Percentiles rank a stretch among this genome's conserved stretches.
phyloP scores from a whole-genome alignment of 2,888 invertebrate species.

The Operophtera brumata region DNA sequence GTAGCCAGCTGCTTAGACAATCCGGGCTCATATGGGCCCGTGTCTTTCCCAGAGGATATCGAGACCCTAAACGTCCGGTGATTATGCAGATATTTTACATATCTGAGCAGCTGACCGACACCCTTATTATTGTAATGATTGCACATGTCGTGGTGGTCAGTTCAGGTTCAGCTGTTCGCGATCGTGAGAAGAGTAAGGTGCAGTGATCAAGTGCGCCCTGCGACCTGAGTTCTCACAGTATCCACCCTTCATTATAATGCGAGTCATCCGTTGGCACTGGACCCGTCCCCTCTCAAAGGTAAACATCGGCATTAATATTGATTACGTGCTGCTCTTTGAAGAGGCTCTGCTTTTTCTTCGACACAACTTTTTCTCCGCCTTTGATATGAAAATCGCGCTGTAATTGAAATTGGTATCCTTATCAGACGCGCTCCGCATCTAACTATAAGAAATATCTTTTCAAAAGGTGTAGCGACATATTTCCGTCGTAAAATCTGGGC shows the following conservation, averaged over 20 bases:
- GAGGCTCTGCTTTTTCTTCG: conserved; percentile 61
- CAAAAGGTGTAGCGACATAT: conserved; percentile 15
- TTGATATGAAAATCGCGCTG: conserved; percentile 58
- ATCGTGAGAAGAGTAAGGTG: conserved; percentile 76
- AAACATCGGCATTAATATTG: conserved; percentile 78
- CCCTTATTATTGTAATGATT: conserved; percentile 76
- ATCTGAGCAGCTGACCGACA: conserved; percentile 66
- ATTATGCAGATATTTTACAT: conserved; percentile 58
- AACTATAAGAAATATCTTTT: conserved; percentile 2
- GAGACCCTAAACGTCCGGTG: conserved; percentile 39
- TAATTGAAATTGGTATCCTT: conserved; percentile 33
- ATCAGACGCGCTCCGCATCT: conserved; percentile 18
- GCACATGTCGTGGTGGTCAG: conserved; percentile 64
- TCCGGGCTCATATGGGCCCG: conserved; percentile 41
- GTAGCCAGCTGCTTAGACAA: conserved; percentile 63
- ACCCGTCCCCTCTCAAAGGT: conserved; percentile 62
- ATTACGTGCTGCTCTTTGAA: conserved; percentile 67
- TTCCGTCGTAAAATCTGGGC: conserved; percentile 35
- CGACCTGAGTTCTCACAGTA: conserved; percentile 71
- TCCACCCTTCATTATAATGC: conserved; percentile 74
- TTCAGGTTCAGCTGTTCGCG: conserved; percentile 63
- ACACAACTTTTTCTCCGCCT: conserved; percentile 58
- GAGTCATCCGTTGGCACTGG: conserved; percentile 56
- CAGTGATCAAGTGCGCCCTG: conserved; percentile 76
- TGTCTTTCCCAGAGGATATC: conserved; percentile 56